Base-by-base conservation (phyloP, 2,888 invertebrate species). In the Lordiphosa fenestrarum region DNA sequence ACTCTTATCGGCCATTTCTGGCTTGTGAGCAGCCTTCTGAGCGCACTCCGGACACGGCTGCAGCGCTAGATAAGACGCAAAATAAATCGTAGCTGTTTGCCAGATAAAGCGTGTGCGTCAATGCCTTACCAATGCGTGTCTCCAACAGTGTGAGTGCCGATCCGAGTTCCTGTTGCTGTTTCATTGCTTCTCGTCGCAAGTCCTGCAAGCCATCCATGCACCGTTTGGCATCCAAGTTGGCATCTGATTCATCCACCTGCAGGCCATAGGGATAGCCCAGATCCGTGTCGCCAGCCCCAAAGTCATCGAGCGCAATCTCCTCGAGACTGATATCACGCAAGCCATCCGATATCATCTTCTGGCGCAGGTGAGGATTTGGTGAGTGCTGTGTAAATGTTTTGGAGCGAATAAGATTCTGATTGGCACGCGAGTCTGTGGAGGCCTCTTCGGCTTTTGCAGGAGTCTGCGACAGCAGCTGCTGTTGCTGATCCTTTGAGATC, bases 301-400 rank as follows among this genome's bases (percentile, higher is more conserved):
- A 71, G 25, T 73, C 77, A 36, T 83, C 84, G 4, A 83, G 88
- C 0, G 94, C 94, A 75, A 95, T 94, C 87, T 95, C 94, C 84
- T 95, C 95, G 69, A 95, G 90, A 82, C 94, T 95, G 19, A 92
- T 90, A 75, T 93, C 91, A 0, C 91, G 94, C 39, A 92, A 90
- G 0, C 91, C 89, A 71, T 91, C 92, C 4, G 69, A 65, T 4
- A 88, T 74, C 40, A 84, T 88, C 87, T 91, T 92, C 59, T 91
- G 91, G 71, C 92, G 85, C 48, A 91, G 84, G 71, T 90, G 90
- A 1, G 90, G 89, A 69, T 91, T 92, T 7, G 93, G 92, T 53
- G 93, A 92, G 72, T 92, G 92, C 69, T 93, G 93, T 13, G 94
- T 93, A 71, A 94, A 94, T 3, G 94, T 94, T 80, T 93, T 93